Evolutionary conservation across 1,140 invertebrate species (phyloP), one percentile per base, ranked within the genome.

Genomic region (Anadara kagoshimensis): DNA sequence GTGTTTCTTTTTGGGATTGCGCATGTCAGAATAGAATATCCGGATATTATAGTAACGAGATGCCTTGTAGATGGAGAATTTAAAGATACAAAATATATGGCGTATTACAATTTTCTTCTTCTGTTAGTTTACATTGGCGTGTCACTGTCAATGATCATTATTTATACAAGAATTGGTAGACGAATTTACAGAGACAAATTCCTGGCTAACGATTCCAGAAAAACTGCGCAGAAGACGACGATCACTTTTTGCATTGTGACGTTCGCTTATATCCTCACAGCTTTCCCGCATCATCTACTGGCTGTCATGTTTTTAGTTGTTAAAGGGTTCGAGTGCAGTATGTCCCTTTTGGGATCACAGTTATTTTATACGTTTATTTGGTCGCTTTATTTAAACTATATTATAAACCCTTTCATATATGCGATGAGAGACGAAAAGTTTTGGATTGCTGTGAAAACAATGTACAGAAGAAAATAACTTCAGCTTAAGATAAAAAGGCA

Each of bases 31-130:
- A 75, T 62, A 5, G 73, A 62, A 16, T 47, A 70, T 36, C 73
- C 73, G 7, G 73, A 56, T 11, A 26, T 80, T 1, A 53, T 47
- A 0, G 80, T 78, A 2, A 62, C 61, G 22, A 71, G 79, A 41
- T 83, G 82, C 47, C 78, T 74, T 18, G 78, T 76, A 12, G 72
- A 73, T 2, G 76, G 79, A n/a, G 41, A 66, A 16, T 80, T 65
- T 58, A 64, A 72, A 22, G 53, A 67, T 43, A 78, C 72, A 11
- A 51, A 51, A 20, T 79, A 72, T 53, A 78, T 77, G 20, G 53
- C 73, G 8, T 51, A 73, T 10, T 75, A 76, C 51, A 72, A 76
- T 45, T 47, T 47, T 0, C 44, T 75, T 3, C 58, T 81, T 14
- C 61, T 71, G 5, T 7, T 73, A 0, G 73, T 76, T n/a, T 83